These are phyloP conservation scores for Theretra japonica DNA, from an alignment of 2,888 invertebrate species.

Conservation along the genomic window DNA sequence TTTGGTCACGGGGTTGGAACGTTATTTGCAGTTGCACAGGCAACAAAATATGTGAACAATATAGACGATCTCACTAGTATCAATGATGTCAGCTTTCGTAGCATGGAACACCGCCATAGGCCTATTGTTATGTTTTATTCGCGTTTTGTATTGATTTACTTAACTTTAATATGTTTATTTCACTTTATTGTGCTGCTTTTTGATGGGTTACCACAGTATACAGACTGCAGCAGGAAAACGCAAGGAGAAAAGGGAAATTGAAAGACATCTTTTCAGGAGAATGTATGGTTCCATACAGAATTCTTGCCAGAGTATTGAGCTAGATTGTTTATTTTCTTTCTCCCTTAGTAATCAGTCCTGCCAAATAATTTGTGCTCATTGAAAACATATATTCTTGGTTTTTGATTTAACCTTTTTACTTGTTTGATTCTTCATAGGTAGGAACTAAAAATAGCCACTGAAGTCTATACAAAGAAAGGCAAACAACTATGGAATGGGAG, in stretches of 20 bases:
- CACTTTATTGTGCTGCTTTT: constrained; percentile 87
- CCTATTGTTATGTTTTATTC: constrained; percentile 78
- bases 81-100: constrained; percentile 68
- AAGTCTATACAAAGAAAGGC: constrained; percentile 40
- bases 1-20: constrained; percentile 58
- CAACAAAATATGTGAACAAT: constrained; percentile 43
- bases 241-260: constrained; percentile 93
- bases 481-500: constrained; percentile 40
- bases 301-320: constrained; percentile 79
- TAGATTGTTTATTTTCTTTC: constrained; percentile 68
- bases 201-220: constrained; percentile 88
- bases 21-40: constrained; percentile 41
- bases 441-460: constrained; percentile 51
- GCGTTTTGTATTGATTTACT: constrained; percentile 77
- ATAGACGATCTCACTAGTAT: constrained; percentile 59
- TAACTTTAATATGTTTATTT: constrained; percentile 81
- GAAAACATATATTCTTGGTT: constrained; percentile 18
- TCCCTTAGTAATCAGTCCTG: constrained; percentile 59
- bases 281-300: constrained; percentile 88
- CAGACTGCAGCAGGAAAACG: constrained; percentile 90
- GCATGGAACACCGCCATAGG: constrained; percentile 73
- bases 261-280: constrained; percentile 94
- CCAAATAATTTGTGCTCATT: constrained; percentile 43
- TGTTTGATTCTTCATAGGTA: constrained; percentile 44
- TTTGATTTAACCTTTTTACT: constrained; percentile 34